A percentile compares a stretch with the other conserved stretches of the same genome.
These are phyloP conservation scores for Ophion obscuratus DNA, from an alignment of 2,888 invertebrate species.

Conservation along the genomic window DNA sequence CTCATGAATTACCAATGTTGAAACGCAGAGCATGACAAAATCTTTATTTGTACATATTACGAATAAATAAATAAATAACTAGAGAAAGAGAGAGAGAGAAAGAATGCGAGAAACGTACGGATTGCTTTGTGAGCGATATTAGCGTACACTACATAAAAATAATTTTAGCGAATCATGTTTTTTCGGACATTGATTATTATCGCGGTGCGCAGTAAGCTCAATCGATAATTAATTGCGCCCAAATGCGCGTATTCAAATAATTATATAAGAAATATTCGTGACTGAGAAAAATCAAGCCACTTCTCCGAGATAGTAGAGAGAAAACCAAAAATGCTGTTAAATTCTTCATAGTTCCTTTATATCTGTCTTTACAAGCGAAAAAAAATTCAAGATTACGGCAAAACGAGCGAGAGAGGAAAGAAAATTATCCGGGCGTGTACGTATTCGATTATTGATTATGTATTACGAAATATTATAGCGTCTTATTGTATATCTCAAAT, in stretches of 20 bases:
- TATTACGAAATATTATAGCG: slow-evolving; percentile 69
- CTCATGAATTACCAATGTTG: slow-evolving; percentile 22
- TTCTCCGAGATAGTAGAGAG: slow-evolving; percentile 58
- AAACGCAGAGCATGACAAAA: slow-evolving; percentile 35
- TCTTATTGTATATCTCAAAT: slow-evolving; percentile 67
- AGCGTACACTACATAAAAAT: slow-evolving; percentile 29
- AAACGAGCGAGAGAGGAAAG: not conserved
- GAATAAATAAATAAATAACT: slow-evolving; percentile 21
- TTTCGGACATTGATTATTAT: slow-evolving; percentile 22
- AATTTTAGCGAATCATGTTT: slow-evolving; percentile 36
- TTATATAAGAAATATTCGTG: slow-evolving; percentile 51
- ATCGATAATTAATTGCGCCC: slow-evolving; percentile 56
- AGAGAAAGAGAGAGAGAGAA: slow-evolving; percentile 24
- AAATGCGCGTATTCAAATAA: slow-evolving; percentile 34
- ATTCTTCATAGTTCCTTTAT: slow-evolving; percentile 77
- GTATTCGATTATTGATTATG: slow-evolving; percentile 70
- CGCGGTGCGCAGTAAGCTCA: slow-evolving; percentile 46
- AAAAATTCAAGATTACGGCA: slow-evolving; percentile 17
- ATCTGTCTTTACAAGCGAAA: slow-evolving; percentile 69
- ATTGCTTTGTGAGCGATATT: slow-evolving; percentile 48
- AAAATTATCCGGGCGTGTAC: slow-evolving; percentile 63
- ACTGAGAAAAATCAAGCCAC: slow-evolving; percentile 56
- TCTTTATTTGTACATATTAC: slow-evolving; percentile 63
- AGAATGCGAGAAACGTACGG: slow-evolving; percentile 20
- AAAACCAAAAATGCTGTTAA: slow-evolving; percentile 68